Evolutionary conservation across 2,113 vertebrate species (phyloP), one percentile per base, ranked within the genome.

Genomic region (Lepus timidus): DNA sequence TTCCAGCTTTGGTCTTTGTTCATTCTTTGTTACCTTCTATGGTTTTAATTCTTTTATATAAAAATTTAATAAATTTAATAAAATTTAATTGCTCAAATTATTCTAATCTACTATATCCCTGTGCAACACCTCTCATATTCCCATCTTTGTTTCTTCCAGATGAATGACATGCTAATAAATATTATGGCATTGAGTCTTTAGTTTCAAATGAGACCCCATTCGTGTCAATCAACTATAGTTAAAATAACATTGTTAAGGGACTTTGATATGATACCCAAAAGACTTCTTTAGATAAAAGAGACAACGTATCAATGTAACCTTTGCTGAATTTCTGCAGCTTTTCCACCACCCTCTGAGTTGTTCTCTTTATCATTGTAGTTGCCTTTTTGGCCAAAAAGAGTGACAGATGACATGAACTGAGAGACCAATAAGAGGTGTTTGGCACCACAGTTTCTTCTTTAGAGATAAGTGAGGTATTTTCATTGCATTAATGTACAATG

Each of bases 1-100:
- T 58, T 11, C 8, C 1, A 36, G 2, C 19, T 85, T 80, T 65
- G 16, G 4, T 61, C 44, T 75, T 84, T 83, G 19, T 82, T 74
- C 13, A 11, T 83, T 74, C 11, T 71, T 68, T 61, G 33, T 70
- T 82, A 90, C 6, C 6, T 88, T 14, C 6, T 51, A 13, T 52
- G 14, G 33, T 19, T 7, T 23, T 39, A 67, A 82, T 68, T 6
- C 65, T 55, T 64, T 39, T 14, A 7, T 52, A 5, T 70, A 76
- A 91, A 5, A 67, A 36, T 76, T 92, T 14, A 93, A 92, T 58
- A 44, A 86, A 94, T 94, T 6, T 51, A 81, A 75, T 64, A 65
- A 62, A 71, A 55, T 36, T 36, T 36, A 36, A 36, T 70, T 4
- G 4, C 17, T 27, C 8, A 55, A 87, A 71, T 75, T 74, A 75